phyloP scores from a whole-genome alignment of 2,113 vertebrate genomes.

The Halichoerus grypus region DNA sequence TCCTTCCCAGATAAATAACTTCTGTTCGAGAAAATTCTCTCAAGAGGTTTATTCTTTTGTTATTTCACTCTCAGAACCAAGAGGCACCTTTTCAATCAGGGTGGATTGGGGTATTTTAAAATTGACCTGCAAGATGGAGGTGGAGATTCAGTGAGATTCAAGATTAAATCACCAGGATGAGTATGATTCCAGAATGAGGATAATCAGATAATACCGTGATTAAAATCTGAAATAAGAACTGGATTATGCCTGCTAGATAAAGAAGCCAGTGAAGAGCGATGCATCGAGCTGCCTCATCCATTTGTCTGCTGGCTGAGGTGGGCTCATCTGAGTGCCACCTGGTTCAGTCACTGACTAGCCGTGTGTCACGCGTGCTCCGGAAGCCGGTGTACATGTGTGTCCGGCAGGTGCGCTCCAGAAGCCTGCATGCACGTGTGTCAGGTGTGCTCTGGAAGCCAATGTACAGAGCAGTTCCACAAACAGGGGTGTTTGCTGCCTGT shows the following conservation, averaged over 20 bases:
- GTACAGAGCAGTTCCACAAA: neutral
- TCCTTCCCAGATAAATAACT: neutral
- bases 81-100: neutral
- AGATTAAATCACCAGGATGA: neutral
- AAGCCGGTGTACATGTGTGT: too few species aligned
- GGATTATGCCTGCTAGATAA: neutral
- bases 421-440: too few species aligned
- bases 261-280: neutral
- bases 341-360: neutral
- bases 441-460: too few species aligned
- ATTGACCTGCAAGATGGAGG: neutral
- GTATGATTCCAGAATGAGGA: neutral
- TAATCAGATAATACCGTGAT: neutral
- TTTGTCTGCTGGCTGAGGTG: too few species aligned
- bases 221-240: neutral
- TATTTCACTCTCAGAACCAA: neutral
- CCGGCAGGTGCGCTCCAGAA: too few species aligned
- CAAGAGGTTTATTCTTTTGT: neutral
- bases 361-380: too few species aligned
- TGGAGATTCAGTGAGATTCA: neutral
- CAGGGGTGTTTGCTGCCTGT: neutral
- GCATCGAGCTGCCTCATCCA: fast-evolving
- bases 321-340: too few species aligned
- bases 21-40: neutral
- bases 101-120: neutral